phyloP scores from a whole-genome alignment of 2,888 invertebrate genomes.

The Clunio marinus region DNA sequence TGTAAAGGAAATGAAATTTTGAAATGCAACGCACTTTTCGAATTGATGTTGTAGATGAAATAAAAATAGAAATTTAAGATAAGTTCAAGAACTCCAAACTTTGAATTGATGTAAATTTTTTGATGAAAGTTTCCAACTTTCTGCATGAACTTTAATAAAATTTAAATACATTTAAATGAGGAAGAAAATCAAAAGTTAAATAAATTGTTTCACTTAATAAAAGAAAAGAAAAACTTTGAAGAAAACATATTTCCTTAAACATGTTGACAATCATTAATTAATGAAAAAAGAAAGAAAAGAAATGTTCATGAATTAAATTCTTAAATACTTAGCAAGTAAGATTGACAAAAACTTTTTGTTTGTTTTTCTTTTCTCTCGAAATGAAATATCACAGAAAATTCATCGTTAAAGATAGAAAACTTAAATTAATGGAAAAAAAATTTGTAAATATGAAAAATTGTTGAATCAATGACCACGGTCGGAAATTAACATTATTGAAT shows the following conservation, averaged over 20 bases:
- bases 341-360: too few relatives aligned
- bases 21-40: constrained; percentile 31
- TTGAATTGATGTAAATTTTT: background rate
- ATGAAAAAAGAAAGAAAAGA: too few relatives aligned
- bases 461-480: constrained; percentile 39
- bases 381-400: too few relatives aligned
- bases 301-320: background rate
- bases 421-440: background rate
- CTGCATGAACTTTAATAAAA: background rate
- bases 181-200: background rate
- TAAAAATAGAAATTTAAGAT: background rate
- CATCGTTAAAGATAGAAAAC: background rate
- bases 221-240: background rate
- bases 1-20: too few relatives aligned
- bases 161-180: background rate
- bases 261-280: constrained; percentile 9
- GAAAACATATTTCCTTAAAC: background rate
- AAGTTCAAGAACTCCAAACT: background rate
- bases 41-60: constrained; percentile 26
- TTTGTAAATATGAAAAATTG: constrained; percentile 38
- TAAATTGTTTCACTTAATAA: background rate
- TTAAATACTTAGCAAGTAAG: too few relatives aligned
- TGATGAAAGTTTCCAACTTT: background rate
- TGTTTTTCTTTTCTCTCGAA: too few relatives aligned
- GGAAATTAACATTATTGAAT: constrained; percentile 37